These are phyloP conservation scores for Chlorodrepanis virens DNA, from an alignment of 2,113 vertebrate genomes.

Conservation along the genomic window DNA sequence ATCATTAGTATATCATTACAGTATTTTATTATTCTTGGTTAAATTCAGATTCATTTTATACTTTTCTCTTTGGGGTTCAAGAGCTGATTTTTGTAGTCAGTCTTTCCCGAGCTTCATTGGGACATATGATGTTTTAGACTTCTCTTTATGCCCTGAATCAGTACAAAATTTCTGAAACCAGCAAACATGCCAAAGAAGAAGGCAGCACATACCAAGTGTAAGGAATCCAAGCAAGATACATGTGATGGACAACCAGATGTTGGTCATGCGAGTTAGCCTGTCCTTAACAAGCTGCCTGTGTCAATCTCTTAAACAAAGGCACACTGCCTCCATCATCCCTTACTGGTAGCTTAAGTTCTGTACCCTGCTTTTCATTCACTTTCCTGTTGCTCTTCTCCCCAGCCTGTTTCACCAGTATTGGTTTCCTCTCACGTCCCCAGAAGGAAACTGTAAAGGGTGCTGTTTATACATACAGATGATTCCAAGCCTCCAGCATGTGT, in stretches of 20 bases:
- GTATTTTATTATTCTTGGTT: not conserved
- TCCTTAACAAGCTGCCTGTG: not conserved
- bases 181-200: not conserved
- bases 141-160: not conserved
- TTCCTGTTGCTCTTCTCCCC: not conserved
- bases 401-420: not conserved
- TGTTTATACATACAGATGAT: not conserved
- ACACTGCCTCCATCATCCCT: not conserved
- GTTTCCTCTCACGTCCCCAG: not conserved
- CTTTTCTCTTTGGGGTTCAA: not conserved
- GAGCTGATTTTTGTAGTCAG: not conserved
- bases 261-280: not conserved
- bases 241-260: fast-evolving
- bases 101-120: not conserved
- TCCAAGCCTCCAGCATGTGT: not conserved
- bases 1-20: not conserved
- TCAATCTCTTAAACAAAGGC: not conserved
- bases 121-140: not conserved
- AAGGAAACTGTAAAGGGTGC: not conserved
- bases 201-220: fast-evolving
- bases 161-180: not conserved
- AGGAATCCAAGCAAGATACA: not conserved
- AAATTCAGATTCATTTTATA: slow-evolving; percentile 11
- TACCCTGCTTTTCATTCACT: not conserved
- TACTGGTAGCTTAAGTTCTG: not conserved